A percentile compares a stretch with the other conserved stretches of the same genome.
These are phyloP conservation scores for Erynnis tages DNA, from an alignment of 2,888 invertebrate species.

Conservation along the genomic window DNA sequence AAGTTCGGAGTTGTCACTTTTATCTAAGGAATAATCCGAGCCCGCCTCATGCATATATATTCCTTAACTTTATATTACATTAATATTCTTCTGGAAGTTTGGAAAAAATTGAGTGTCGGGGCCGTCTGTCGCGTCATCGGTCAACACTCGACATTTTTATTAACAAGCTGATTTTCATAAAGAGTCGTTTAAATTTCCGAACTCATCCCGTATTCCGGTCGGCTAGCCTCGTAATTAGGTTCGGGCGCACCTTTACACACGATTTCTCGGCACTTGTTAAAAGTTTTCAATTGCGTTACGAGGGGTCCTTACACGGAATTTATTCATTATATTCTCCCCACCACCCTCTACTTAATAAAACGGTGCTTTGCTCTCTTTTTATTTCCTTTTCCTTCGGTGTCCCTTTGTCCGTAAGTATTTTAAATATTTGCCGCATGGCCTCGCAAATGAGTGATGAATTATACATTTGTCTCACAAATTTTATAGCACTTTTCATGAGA, in stretches of 20 bases:
- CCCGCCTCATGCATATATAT: slow-evolving; percentile 12
- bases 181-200: slow-evolving; percentile 65
- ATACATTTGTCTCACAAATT: slow-evolving; percentile 66
- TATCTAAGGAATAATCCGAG: slow-evolving; percentile 6
- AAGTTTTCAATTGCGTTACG: slow-evolving; percentile 81
- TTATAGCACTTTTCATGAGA: slow-evolving; percentile 54
- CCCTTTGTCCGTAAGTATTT: slow-evolving; percentile 69
- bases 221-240: slow-evolving; percentile 69
- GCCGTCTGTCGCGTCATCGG: slow-evolving; percentile 26
- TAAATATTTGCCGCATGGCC: slow-evolving; percentile 76
- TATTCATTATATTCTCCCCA: slow-evolving; percentile 76
- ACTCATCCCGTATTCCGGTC: slow-evolving; percentile 73
- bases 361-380: slow-evolving; percentile 71
- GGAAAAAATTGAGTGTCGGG: background rate
- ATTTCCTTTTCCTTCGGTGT: slow-evolving; percentile 47
- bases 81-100: slow-evolving; percentile 19
- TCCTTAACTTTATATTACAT: slow-evolving; percentile 19
- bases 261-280: slow-evolving; percentile 80
- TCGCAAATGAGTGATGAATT: slow-evolving; percentile 72
- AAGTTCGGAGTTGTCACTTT: slow-evolving; percentile 4
- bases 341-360: slow-evolving; percentile 72
- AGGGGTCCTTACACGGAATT: slow-evolving; percentile 73
- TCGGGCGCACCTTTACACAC: slow-evolving; percentile 76
- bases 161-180: slow-evolving; percentile 69
- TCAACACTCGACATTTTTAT: slow-evolving; percentile 62